Conservation (phyloP, 1,140 invertebrate genomes). For the Drosophila sturtevanti region DNA sequence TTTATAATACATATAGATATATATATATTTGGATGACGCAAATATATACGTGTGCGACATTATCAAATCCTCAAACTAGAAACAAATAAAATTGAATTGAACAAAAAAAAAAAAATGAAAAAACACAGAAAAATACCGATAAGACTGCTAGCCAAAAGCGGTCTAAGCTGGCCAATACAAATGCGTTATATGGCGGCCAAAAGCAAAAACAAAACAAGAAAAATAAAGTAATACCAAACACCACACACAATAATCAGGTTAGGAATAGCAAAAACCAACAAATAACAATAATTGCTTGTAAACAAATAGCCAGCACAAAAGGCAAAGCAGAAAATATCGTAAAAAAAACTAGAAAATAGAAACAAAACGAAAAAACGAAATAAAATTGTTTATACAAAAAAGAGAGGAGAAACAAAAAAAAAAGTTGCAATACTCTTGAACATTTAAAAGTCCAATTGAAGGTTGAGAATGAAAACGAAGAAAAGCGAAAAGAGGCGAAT, state of each 20-base stretch:
- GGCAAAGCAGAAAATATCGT: background rate
- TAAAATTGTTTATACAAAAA: constrained; percentile 1
- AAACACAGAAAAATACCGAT: background rate
- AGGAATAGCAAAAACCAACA: constrained; percentile 1
- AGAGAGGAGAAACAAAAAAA: background rate
- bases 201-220: background rate
- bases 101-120: constrained; percentile 6
- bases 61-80: constrained; percentile 14
- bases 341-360: background rate
- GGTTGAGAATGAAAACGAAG: background rate
- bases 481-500: background rate
- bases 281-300: constrained; percentile 14
- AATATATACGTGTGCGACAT: constrained; percentile 13
- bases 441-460: constrained; percentile 7
- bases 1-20: background rate
- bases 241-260: constrained; percentile 12
- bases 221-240: constrained; percentile 6
- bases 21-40: constrained; percentile 5
- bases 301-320: constrained; percentile 17
- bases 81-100: constrained; percentile 3
- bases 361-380: background rate
- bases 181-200: too few species aligned
- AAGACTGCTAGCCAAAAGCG: constrained; percentile 4
- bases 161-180: background rate
- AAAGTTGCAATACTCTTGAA: background rate